These are phyloP conservation scores for Drosophila mettleri DNA, from an alignment of 2,888 invertebrate species.

Conservation along the genomic window DNA sequence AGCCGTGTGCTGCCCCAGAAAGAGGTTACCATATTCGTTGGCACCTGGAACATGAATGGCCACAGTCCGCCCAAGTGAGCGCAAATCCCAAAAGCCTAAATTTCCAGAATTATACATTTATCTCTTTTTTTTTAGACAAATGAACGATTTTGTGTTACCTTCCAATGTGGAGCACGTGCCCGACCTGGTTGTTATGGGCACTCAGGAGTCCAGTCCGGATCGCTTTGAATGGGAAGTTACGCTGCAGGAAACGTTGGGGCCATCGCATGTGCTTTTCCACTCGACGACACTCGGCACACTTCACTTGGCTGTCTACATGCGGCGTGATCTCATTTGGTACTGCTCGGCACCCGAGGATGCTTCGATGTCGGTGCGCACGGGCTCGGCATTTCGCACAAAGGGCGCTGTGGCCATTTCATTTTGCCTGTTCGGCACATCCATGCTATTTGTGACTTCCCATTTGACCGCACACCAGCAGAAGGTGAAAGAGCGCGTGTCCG, in stretches of 20 bases:
- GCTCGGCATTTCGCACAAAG: constrained; percentile 96
- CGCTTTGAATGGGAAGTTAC: constrained; percentile 95
- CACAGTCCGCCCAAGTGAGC: constrained; percentile 92
- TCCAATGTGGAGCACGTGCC: constrained; percentile 93
- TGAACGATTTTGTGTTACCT: constrained; percentile 96
- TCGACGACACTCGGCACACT: constrained; percentile 94
- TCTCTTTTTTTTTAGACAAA: constrained; percentile 86
- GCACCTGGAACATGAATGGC: constrained; percentile 99
- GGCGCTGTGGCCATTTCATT: constrained; percentile 97
- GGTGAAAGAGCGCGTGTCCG: constrained; percentile 93
- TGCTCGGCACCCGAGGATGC: constrained; percentile 96
- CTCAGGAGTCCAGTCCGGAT: constrained; percentile 96
- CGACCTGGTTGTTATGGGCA: constrained; percentile 96
- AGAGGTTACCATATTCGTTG: constrained; percentile 94
- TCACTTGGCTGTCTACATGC: constrained; percentile 94
- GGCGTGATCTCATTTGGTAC: constrained; percentile 97
- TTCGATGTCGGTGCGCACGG: constrained; percentile 94
- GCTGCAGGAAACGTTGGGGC: constrained; percentile 96
- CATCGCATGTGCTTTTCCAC: constrained; percentile 95
- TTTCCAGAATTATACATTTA: background rate
- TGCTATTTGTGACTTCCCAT: constrained; percentile 97
- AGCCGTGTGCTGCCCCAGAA: constrained; percentile 94
- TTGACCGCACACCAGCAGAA: constrained; percentile 96
- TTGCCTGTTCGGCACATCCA: constrained; percentile 96
- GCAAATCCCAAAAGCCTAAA: background rate